Percentiles rank a stretch among this genome's conserved stretches.
Conservation (phyloP, 2,888 invertebrate species). For the Pomacea canaliculata region DNA sequence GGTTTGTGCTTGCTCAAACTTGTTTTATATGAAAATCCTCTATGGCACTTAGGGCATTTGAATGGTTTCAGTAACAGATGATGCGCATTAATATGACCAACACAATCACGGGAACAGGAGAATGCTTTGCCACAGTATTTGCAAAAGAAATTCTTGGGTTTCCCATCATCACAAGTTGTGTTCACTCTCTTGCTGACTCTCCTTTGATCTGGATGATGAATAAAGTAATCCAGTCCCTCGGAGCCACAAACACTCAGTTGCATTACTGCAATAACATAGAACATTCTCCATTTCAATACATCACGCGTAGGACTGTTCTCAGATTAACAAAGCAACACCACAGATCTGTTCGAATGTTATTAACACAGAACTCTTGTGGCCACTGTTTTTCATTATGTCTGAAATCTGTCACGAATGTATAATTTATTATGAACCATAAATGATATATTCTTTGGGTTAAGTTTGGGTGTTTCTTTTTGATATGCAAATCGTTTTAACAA, state of each 20-base stretch:
- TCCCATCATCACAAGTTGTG: not conserved
- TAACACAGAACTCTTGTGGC: too few relatives aligned
- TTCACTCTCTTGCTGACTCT: too few relatives aligned
- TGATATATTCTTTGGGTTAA: too few relatives aligned
- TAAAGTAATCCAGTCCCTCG: not conserved
- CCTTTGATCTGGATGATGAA: too few relatives aligned
- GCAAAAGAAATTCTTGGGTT: conserved; percentile 22
- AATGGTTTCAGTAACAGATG: conserved; percentile 31
- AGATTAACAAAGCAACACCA: too few relatives aligned
- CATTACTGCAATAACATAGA: conserved; percentile 12
- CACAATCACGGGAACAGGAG: conserved; percentile 24
- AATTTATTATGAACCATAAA: too few relatives aligned
- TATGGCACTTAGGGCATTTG: conserved; percentile 25
- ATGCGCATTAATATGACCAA: conserved; percentile 31
- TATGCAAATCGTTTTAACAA: too few relatives aligned
- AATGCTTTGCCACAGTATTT: conserved; percentile 34
- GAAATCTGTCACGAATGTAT: too few relatives aligned
- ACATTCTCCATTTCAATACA: not conserved
- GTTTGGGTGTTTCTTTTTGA: too few relatives aligned
- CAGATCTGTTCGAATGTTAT: too few relatives aligned
- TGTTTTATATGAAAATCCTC: conserved; percentile 32
- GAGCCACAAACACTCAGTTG: conserved; percentile 8
- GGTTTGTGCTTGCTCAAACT: conserved; percentile 30
- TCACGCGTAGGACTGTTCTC: too few relatives aligned
- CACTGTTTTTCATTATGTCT: too few relatives aligned